A percentile compares a stretch with the other conserved stretches of the same genome.
Conservation (phyloP, 2,113 vertebrate species). For the Campylomormyrus numenius region DNA sequence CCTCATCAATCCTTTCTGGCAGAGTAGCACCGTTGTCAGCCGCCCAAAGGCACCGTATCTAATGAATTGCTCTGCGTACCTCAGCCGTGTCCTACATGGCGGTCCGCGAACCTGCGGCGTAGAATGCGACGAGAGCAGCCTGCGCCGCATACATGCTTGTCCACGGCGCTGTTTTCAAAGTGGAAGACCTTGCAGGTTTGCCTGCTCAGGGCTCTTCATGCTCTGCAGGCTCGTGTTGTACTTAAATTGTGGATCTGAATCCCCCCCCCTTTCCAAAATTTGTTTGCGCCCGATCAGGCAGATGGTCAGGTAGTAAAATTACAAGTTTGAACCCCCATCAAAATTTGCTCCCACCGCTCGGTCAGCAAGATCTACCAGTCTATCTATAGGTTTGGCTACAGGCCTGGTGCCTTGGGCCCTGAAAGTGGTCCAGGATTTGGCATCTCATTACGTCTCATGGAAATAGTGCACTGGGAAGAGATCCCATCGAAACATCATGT, state of each 20-base stretch:
- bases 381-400: not conserved
- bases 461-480: not conserved
- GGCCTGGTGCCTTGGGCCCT: not conserved
- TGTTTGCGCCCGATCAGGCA: not conserved
- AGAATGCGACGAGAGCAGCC: not conserved
- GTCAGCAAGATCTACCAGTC: not conserved
- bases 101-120: constrained; percentile 1
- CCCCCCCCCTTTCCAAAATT: not conserved
- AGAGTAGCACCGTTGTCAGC: constrained; percentile 55
- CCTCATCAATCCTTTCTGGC: constrained; percentile 55
- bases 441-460: not conserved
- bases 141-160: not conserved
- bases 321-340: not conserved
- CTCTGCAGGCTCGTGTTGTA: not conserved
- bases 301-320: not conserved
- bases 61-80: constrained; percentile 56
- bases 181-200: not conserved
- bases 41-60: constrained; percentile 48
- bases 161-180: not conserved
- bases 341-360: not conserved
- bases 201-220: not conserved
- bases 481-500: not conserved
- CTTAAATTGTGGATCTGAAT: not conserved
- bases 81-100: constrained; percentile 36
- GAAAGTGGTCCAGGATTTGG: not conserved